phyloP scores from a whole-genome alignment of 1,140 invertebrate species.

The Zaprionus kolodkinae region DNA sequence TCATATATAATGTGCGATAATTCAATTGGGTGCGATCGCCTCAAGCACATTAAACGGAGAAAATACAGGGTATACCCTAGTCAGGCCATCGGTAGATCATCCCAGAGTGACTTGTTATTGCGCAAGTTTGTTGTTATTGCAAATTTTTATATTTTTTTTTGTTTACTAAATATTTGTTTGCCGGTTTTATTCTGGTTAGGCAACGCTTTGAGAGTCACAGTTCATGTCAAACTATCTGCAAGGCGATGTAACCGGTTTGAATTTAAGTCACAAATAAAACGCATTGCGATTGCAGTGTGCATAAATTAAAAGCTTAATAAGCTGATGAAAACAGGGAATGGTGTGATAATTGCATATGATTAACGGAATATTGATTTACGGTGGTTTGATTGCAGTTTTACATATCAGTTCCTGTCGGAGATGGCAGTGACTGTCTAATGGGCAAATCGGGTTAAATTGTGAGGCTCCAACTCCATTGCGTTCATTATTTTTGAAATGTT shows the following conservation, averaged over 20 bases:
- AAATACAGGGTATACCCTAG: constrained; percentile 3
- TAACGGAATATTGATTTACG: neutral
- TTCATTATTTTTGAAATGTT: neutral
- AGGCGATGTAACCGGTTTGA: constrained; percentile 37
- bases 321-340: neutral
- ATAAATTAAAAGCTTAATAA: constrained; percentile 14
- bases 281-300: neutral
- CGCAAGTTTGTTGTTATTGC: constrained; percentile 32
- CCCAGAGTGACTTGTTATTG: constrained; percentile 2
- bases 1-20: neutral
- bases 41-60: neutral
- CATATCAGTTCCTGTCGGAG: neutral
- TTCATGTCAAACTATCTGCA: constrained; percentile 16
- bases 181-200: constrained; percentile 35
- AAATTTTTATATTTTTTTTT: constrained; percentile 26
- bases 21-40: neutral
- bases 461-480: no score
- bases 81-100: neutral
- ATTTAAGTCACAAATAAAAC: neutral
- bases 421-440: neutral
- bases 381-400: neutral
- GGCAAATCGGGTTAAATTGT: neutral
- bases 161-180: constrained; percentile 43
- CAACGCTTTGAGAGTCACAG: constrained; percentile 28
- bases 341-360: constrained; percentile 5